Base-by-base conservation (phyloP, 2,888 invertebrate genomes). In the Tetrapedia diversipes region DNA sequence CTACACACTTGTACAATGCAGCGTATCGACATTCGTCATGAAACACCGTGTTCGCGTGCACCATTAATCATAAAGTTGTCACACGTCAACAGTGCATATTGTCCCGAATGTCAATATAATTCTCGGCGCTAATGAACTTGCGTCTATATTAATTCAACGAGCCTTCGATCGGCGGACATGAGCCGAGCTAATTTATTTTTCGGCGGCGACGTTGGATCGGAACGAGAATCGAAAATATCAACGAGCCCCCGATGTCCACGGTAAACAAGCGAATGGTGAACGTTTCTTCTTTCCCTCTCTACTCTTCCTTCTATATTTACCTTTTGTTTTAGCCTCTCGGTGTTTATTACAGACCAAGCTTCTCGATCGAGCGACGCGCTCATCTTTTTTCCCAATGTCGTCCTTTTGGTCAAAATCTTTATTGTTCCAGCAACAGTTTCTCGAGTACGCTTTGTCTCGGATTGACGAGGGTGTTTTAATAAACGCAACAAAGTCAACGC, bases 281-380 rank as follows among this genome's bases (percentile, higher is more conserved):
- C 8, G 1, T 22, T 4, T 6, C 14, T 14, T 27, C 4, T 1
- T 6, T 54, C 16, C 0, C 1, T 2, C 11, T 19, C 14, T 14
- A 14, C 53, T n/a, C 19, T n/a, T 65, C 54, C 49, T 60, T 70
- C 70, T 70, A 39, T 68, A 61, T 72, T 84, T 65, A 68, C 73
- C 56, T 65, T 60, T 34, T 24, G 56, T 57, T 60, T 45, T 19
- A 45, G 43, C 7, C 24, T 49, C 16, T 37, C 16, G 56, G 51
- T 64, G 78, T 59, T 74, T 70, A 73, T 70, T 27, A 67, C 53
- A 37, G 70, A 57, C 71, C 78, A 63, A 73, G 73, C 69, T 16
- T 54, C 37, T 34, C 43, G 22, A 14, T 22, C 51, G 16, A 61
- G 27, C n/a, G n/a, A n/a, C n/a, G n/a, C 4, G 34, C 24, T 54